A percentile compares a stretch with the other conserved stretches of the same genome.
Conservation (phyloP, 2,888 invertebrate species). For the Lypha dubia region DNA sequence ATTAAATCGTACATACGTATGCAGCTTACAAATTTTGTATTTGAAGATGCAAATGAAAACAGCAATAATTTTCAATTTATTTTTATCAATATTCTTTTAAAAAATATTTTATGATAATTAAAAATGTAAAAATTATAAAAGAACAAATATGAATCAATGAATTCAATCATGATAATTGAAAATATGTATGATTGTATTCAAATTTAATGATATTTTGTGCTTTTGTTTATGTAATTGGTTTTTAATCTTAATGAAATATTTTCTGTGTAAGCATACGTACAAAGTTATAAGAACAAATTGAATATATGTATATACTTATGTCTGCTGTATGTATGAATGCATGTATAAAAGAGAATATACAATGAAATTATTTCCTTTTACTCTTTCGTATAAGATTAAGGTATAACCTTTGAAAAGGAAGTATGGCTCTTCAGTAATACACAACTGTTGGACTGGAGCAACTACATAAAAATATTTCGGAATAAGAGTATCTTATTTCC, state of each 20-base stretch:
- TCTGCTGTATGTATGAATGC: too few relatives aligned
- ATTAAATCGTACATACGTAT: constrained; percentile 3
- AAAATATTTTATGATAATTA: not conserved
- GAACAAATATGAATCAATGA: constrained; percentile 7
- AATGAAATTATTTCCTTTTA: not conserved
- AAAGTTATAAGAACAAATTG: not conserved
- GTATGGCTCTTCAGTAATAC: too few relatives aligned
- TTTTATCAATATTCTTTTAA: not conserved
- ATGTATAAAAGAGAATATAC: too few relatives aligned
- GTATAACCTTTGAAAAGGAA: not conserved
- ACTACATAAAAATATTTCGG: too few relatives aligned
- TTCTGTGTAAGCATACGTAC: not conserved
- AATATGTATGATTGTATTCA: not conserved
- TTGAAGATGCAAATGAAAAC: not conserved
- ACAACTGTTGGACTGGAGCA: too few relatives aligned
- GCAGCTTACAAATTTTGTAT: not conserved
- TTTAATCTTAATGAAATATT: not conserved
- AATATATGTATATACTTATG: too few relatives aligned
- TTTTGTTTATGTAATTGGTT: not conserved
- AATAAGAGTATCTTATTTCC: too few relatives aligned
- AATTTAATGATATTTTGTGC: not conserved
- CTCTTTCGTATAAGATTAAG: not conserved
- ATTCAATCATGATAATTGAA: constrained; percentile 43
- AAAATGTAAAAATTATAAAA: not conserved
- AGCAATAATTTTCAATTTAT: not conserved